These are phyloP conservation scores for Taurulus bubalis DNA, from an alignment of 2,113 vertebrate genomes.

Conservation along the genomic window DNA sequence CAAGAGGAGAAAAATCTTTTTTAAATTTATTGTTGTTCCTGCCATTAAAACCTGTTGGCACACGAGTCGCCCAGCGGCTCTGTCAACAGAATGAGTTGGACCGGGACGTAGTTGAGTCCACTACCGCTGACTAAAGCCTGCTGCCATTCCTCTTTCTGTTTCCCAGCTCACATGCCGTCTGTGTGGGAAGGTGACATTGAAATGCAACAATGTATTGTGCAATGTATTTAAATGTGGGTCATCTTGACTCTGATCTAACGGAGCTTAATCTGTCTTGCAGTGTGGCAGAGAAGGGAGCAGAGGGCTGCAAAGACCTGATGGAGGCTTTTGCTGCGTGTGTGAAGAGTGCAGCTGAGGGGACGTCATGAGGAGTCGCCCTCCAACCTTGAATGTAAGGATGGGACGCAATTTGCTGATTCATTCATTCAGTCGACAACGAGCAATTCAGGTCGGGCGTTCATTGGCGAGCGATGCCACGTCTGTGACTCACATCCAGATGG, in stretches of 20 bases:
- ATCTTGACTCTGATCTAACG: neutral
- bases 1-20: neutral
- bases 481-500: neutral
- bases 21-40: neutral
- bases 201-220: neutral
- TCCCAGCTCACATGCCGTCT: neutral
- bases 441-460: neutral
- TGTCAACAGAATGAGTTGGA: conserved; percentile 22
- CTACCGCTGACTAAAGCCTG: conserved; percentile 6
- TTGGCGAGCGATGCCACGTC: neutral
- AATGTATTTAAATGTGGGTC: neutral
- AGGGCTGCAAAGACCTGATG: conserved; percentile 83
- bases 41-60: neutral
- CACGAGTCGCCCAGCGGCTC: conserved; percentile 31
- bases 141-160: neutral
- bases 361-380: conserved; percentile 75
- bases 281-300: conserved; percentile 80
- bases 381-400: conserved; percentile 71
- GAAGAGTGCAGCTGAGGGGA: conserved; percentile 78
- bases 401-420: neutral
- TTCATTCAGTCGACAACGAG: neutral
- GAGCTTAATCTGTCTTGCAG: conserved; percentile 57
- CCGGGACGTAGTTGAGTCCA: neutral
- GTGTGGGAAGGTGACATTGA: neutral
- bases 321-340: conserved; percentile 84